phyloP scores from a whole-genome alignment of 2,113 vertebrate genomes.

The Ciconia boyciana region DNA sequence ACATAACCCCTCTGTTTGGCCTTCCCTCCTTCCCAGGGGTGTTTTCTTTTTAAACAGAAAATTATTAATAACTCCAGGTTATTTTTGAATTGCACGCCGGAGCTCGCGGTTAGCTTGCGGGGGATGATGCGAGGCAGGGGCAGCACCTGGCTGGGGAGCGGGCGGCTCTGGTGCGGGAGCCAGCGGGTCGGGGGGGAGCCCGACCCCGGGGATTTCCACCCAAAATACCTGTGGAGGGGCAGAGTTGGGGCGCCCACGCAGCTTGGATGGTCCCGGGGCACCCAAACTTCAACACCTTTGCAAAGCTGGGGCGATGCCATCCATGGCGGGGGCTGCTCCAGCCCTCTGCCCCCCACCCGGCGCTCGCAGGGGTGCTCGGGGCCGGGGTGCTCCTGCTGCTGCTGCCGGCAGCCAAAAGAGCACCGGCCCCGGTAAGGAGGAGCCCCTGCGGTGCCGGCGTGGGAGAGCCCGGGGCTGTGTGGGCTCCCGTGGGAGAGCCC shows the following conservation, averaged over 20 bases:
- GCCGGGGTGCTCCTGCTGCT: background rate
- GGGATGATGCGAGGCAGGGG: background rate
- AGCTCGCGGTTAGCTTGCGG: background rate
- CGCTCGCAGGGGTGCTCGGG: accelerated
- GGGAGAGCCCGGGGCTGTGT: background rate
- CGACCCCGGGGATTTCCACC: accelerated
- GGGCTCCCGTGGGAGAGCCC: background rate
- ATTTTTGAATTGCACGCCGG: background rate
- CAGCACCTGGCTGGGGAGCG: background rate
- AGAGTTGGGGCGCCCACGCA: accelerated
- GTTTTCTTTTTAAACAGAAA: background rate
- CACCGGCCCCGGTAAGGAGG: background rate
- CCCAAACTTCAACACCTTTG: background rate
- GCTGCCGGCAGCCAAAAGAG: background rate
- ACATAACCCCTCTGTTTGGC: background rate
- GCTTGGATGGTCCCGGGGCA: background rate
- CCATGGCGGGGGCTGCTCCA: background rate
- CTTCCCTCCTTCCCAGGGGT: background rate
- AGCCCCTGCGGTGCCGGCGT: accelerated
- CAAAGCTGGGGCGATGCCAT: accelerated
- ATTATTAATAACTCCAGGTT: conserved; percentile 15
- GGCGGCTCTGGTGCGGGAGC: background rate
- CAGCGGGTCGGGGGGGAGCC: too few species aligned
- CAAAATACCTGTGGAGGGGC: background rate
- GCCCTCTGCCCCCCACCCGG: background rate